Evolutionary conservation across 2,888 invertebrate genomes (phyloP).

Genomic region (Trimorus sp.): DNA sequence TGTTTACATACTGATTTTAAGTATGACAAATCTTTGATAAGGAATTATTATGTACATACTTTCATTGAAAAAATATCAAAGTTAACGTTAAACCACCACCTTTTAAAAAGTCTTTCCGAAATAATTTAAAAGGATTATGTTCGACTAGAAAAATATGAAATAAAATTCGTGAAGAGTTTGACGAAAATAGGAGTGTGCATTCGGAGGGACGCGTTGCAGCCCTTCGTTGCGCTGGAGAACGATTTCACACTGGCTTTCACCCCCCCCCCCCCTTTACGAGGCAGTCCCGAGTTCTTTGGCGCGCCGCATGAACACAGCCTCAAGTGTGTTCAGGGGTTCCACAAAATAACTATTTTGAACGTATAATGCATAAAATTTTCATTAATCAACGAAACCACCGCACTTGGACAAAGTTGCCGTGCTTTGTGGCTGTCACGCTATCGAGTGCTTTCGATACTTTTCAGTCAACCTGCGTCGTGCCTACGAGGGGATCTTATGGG

Average conservation of each 20-base stretch:
- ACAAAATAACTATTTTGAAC: conserved; percentile 28
- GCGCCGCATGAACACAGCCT: conserved; percentile 1
- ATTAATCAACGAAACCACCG: conserved; percentile 21
- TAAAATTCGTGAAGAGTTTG: background rate
- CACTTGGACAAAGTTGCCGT: too few relatives aligned
- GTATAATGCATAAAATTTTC: conserved; percentile 16
- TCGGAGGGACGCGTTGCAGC: background rate
- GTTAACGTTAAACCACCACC: too few relatives aligned
- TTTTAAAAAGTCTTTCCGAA: background rate
- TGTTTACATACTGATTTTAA: too few relatives aligned
- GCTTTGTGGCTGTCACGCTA: conserved; percentile 1
- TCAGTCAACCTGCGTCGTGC: background rate
- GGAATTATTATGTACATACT: too few relatives aligned
- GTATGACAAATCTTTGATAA: too few relatives aligned
- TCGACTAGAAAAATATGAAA: too few relatives aligned
- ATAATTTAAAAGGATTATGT: background rate
- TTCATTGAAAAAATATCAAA: too few relatives aligned
- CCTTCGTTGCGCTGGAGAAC: conserved; percentile 52
- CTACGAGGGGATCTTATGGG: too few relatives aligned
- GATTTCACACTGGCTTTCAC: conserved; percentile 67
- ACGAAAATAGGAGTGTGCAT: background rate
- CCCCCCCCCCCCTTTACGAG: conserved; percentile 70
- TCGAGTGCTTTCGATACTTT: conserved; percentile 14
- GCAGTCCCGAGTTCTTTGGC: conserved; percentile 58
- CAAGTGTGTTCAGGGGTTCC: conserved; percentile 16